Evolutionary conservation across 2,113 vertebrate species (phyloP).

Genomic region (Anguilla japonica): DNA sequence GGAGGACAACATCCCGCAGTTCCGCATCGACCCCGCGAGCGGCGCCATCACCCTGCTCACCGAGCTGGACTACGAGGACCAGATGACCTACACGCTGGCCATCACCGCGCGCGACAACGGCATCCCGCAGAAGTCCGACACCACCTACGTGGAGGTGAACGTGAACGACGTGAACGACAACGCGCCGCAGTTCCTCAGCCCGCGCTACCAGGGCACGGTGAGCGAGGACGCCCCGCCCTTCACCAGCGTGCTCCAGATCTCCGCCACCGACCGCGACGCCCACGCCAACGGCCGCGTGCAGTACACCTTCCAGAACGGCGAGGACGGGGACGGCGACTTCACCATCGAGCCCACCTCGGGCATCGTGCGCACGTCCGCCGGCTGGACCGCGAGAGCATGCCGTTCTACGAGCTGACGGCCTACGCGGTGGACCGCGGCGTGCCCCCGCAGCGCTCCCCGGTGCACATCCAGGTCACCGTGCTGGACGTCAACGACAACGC

Average conservation of each 20-base stretch:
- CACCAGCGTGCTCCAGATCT: constrained; percentile 95
- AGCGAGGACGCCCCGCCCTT: constrained; percentile 93
- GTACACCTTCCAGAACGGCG: constrained; percentile 97
- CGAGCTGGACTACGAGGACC: constrained; percentile 95
- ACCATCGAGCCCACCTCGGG: constrained; percentile 97
- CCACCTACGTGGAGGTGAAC: constrained; percentile 96
- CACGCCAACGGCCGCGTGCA: constrained; percentile 93
- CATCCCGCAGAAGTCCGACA: constrained; percentile 97
- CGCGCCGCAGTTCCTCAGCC: constrained; percentile 88
- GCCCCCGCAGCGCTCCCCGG: constrained; percentile 86
- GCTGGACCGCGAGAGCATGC: constrained; percentile 87
- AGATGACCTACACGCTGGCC: constrained; percentile 93
- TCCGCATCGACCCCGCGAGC: constrained; percentile 84
- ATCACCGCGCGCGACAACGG: constrained; percentile 96
- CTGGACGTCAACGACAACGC: constrained; percentile 97
- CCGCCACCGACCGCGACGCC: constrained; percentile 92
- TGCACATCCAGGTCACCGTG: constrained; percentile 90
- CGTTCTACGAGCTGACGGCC: constrained; percentile 91
- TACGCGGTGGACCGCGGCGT: constrained; percentile 92
- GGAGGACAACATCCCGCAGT: constrained; percentile 95
- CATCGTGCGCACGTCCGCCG: constrained; percentile 88
- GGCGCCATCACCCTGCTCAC: constrained; percentile 93
- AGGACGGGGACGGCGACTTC: constrained; percentile 96
- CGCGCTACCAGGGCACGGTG: constrained; percentile 89
- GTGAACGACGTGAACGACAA: constrained; percentile 98